Percentiles rank a stretch among this genome's conserved stretches.
phyloP scores from a whole-genome alignment of 2,797 vertebrate species.

The Apodemus agrarius region DNA sequence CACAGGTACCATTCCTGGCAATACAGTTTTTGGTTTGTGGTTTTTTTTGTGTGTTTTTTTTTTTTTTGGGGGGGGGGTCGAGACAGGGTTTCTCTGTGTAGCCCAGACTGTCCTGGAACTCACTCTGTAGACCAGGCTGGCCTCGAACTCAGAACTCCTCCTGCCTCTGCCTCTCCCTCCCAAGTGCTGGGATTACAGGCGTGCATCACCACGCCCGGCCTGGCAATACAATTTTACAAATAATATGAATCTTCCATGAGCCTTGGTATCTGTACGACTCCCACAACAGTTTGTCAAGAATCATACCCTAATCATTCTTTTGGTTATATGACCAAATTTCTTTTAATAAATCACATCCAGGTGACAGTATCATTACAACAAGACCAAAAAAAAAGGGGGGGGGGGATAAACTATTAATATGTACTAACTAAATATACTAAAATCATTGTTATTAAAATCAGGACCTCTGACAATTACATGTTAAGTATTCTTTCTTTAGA shows the following conservation, averaged over 20 bases:
- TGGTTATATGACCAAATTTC: neutral
- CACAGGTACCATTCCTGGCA: neutral
- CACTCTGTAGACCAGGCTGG: no score
- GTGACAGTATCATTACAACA: no score
- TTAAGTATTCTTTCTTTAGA: conserved; percentile 41
- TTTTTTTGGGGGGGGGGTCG: no score
- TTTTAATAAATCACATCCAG: no score
- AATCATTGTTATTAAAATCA: conserved; percentile 25
- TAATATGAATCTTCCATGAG: neutral
- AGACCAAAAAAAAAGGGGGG: neutral
- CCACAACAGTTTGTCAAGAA: neutral
- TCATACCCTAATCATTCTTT: neutral
- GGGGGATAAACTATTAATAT: neutral
- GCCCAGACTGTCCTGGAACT: no score
- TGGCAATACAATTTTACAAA: neutral
- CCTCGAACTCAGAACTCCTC: no score
- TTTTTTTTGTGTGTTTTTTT: no score
- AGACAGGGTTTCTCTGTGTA: no score
- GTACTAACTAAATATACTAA: neutral
- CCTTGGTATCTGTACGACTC: neutral
- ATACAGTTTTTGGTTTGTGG: no score
- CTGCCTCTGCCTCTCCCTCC: no score
- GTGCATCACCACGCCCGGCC: no score
- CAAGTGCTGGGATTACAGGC: no score
- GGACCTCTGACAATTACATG: neutral